Evolutionary conservation across 2,797 vertebrate genomes (phyloP), one percentile per base, ranked within the genome.

Genomic region (Rhinogobio ventralis): DNA sequence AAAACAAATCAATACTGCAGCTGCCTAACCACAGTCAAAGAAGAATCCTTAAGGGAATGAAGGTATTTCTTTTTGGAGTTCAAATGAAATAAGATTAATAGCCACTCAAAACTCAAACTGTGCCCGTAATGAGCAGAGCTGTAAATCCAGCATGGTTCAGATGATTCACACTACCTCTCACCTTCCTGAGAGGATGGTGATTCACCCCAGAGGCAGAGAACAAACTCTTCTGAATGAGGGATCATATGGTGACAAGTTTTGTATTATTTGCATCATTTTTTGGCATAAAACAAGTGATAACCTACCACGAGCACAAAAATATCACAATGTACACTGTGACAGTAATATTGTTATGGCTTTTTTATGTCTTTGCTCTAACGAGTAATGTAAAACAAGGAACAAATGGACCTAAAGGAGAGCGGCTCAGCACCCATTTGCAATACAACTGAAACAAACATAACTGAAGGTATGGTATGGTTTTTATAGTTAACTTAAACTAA

Each of bases 81-180:
- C 11, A 19, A 71, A 72, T 75, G 62, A 79, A 49, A 81, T 81
- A 71, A 85, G 62, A 82, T 85, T 55, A 83, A 79, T 77, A 85
- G 79, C 39, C 67, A 79, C 67, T 85, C 67, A 45, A 67, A 74
- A 81, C 83, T 67, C 53, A 85, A 78, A 85, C 67, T 67, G 87
- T 66, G 80, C 72, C 82, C 39, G 25, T 87, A 87, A 88, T 85
- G 80, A 86, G 81, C 80, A 75, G 73, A 74, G 53, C 11, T 69
- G 49, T 74, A 74, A 80, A 55, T 28, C 68, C 77, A 60, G 36
- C 42, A 20, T 67, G 78, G 42, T 67, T 39, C 10, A 76, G 28
- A 86, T 72, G 75, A 87, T 85, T 64, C 80, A 46, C 78, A 30
- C 84, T 84, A 71, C 28, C 83, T 86, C 83, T 68, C 55, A 75